phyloP scores from a whole-genome alignment of 2,888 invertebrate genomes.

The Rhyacophila evoluta region DNA sequence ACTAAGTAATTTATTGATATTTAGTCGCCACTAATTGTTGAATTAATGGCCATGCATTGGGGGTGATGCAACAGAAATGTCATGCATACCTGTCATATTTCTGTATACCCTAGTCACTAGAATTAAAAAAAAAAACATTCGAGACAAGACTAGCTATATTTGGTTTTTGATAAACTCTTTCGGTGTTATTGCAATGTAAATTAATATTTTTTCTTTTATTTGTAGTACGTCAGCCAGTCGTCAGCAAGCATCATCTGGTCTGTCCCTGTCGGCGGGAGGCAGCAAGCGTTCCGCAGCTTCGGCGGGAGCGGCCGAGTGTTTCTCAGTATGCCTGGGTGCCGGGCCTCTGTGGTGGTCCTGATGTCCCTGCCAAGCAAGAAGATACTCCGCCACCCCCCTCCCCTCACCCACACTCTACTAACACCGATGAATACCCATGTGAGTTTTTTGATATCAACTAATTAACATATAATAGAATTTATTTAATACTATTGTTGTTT shows the following conservation, averaged over 20 bases:
- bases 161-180: no score
- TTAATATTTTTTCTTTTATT: neutral
- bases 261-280: constrained; percentile 64
- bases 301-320: constrained; percentile 79
- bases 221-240: constrained; percentile 56
- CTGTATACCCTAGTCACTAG: no score
- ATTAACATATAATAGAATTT: no score
- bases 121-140: no score
- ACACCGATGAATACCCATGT: constrained; percentile 58
- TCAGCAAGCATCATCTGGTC: constrained; percentile 62
- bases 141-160: no score
- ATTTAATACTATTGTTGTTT: no score
- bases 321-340: constrained; percentile 93
- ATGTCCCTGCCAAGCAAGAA: constrained; percentile 91
- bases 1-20: no score
- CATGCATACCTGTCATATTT: no score
- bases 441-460: constrained; percentile 59
- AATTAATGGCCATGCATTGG: no score
- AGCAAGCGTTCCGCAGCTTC: constrained; percentile 77
- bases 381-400: constrained; percentile 64
- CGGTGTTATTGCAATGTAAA: neutral
- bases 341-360: constrained; percentile 99
- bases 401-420: constrained; percentile 60
- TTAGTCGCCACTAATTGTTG: no score
- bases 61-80: no score